Base-by-base conservation (phyloP, 2,113 vertebrate species). In the Brachypteracias leptosomus region DNA sequence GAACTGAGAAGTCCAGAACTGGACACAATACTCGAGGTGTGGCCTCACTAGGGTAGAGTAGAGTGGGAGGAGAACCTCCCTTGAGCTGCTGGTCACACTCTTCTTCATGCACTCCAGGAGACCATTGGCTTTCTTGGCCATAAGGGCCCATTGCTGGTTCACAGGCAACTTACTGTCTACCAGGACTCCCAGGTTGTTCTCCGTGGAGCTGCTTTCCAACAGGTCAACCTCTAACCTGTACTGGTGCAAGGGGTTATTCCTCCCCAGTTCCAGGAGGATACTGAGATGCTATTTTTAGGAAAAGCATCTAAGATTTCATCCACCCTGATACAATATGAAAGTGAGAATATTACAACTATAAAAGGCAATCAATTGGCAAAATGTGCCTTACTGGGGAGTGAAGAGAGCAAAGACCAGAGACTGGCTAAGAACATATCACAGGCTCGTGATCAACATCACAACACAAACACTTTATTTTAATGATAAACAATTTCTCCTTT, bases 371-470 rank as follows among this genome's bases (percentile, higher is more conserved):
- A 46, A 40, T 13, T 10, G 24, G 19, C 24, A 73, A 73, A 54
- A 47, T 2, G 0, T 35, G n/a, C 3, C n/a, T 72, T 52, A 16
- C 0, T 40, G 44, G 28, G 33, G 40, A 42, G 55, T 72, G 11
- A 20, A 65, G 57, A 29, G 14, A 31, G 17, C 25, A 55, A 12
- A 74, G 82, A 26, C 0, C 11, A 36, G 58, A 59, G 35, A 42
- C 36, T 8, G n/a, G 63, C 49, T 38, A 42, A 17, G 72, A 35
- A 25, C 0, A 1, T 18, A 35, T 4, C 17, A 36, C 1, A 28
- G 28, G 6, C 1, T 44, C 18, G 26, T 44, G 31, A 58, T 14
- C 2, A 1, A 9, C 16, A 46, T 10, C 11, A 54, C 28, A 55
- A 55, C 28, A 49, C 12, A 65, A 81, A 72, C 20, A 33, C 15